Evolutionary conservation across 1,140 invertebrate species (phyloP), one percentile per base, ranked within the genome.

Genomic region (Drosophila auraria): DNA sequence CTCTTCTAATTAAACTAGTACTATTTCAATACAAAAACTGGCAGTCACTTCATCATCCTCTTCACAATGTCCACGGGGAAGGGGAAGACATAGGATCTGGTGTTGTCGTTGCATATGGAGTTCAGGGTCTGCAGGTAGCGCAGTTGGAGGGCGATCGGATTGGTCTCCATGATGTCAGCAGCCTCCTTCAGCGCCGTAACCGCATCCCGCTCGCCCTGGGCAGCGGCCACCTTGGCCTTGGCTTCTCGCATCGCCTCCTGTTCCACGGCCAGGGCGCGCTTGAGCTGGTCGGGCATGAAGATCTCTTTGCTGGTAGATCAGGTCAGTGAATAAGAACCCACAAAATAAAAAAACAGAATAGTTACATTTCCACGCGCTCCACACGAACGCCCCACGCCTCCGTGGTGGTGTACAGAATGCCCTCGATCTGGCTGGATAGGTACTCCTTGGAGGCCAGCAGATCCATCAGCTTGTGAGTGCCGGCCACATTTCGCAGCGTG

Each of bases 351-450:
- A 9, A 2, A 1, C 0, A 20, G 17, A 14, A 2, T 76, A 93
- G 95, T 96, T 94, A 98, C 97, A 99, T 98, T 95, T 99, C 98
- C 25, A 99, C 98, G 80, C 98, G 94, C 93, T 99, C 97, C 0
- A 99, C 97, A 94, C 98, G 98, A 17, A 99, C 97, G 8, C 98
- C 98, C 98, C 98, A 99, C 36, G 97, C 96, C 83, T 98, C 98
- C 1, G 98, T 99, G 7, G 97, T 97, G 57, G 97, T 97, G 86
- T 93, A 92, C 8, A 93, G 53, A 23, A 83, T 79, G 14, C 9
- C 51, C 38, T 92, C 89, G 38, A 92, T 91, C 45, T 84, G 74
- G 7, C 78, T 82, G 38, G 87, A 97, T 69, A 99, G 98, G 2
- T 96, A 95, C 92, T 99, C 98, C 47, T 98, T 94, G 86, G 99